These are phyloP conservation scores for Cantharis flavilabris DNA, from an alignment of 2,888 invertebrate genomes.

Conservation along the genomic window DNA sequence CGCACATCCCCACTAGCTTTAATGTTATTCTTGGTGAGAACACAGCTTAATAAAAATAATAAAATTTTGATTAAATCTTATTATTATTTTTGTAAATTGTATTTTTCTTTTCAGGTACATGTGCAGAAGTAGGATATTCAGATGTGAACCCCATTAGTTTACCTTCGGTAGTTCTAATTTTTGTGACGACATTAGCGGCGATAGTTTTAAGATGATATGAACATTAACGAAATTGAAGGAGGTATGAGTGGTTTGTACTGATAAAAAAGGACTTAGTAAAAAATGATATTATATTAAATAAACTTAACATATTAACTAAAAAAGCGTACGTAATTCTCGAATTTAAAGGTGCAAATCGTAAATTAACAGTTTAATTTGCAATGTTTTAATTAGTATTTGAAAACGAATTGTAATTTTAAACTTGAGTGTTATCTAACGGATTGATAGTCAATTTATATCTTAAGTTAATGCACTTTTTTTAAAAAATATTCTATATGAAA, in stretches of 20 bases:
- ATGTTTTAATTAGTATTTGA: neutral
- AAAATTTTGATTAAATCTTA: too few relatives aligned
- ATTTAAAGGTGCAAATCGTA: neutral
- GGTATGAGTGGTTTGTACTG: conserved; percentile 5
- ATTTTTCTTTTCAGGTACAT: conserved; percentile 25
- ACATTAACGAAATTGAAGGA: neutral
- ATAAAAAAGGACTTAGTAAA: conserved; percentile 17
- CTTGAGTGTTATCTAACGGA: conserved; percentile 1
- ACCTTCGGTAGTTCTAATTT: conserved; percentile 10
- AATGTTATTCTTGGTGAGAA: too few relatives aligned
- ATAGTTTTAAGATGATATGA: conserved; percentile 22
- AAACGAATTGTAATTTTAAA: neutral
- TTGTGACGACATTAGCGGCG: conserved; percentile 3
- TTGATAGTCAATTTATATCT: conserved; percentile 28
- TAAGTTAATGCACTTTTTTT: conserved; percentile 21
- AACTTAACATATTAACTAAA: conserved; percentile 19
- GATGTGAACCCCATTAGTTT: conserved; percentile 5
- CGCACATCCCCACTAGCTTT: too few relatives aligned
- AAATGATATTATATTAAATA: conserved; percentile 21
- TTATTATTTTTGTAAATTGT: too few relatives aligned
- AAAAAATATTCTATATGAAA: neutral
- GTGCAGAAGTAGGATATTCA: conserved; percentile 29
- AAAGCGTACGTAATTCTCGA: conserved; percentile 8
- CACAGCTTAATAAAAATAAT: too few relatives aligned
- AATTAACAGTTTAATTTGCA: neutral